Conservation (phyloP, 2,113 vertebrate genomes). For the Hassar affinis region DNA sequence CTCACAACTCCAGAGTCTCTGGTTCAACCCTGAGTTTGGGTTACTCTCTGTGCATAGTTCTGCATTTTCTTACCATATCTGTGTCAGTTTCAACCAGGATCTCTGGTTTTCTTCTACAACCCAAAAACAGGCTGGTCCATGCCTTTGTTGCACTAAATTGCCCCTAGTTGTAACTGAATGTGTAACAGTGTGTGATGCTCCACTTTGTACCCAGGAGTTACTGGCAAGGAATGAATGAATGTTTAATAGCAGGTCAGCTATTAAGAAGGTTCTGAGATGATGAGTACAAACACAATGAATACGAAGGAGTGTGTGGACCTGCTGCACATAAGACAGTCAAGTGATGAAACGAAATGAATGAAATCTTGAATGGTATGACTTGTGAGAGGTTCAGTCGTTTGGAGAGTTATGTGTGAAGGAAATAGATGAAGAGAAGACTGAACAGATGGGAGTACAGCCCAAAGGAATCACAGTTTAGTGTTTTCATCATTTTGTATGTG, state of each 20-base stretch:
- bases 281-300: background rate
- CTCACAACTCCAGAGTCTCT: background rate
- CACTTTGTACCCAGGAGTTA: background rate
- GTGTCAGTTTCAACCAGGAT: background rate
- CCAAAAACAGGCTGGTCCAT: background rate
- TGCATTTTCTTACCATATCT: background rate
- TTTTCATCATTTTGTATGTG: conserved; percentile 40
- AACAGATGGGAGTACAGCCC: conserved; percentile 71
- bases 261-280: background rate
- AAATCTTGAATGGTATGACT: conserved; percentile 29
- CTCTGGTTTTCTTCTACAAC: too few relatives aligned
- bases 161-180: background rate
- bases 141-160: background rate
- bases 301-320: background rate
- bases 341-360: too few relatives aligned
- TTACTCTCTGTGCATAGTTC: background rate
- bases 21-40: background rate
- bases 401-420: conserved; percentile 51
- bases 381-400: conserved; percentile 50
- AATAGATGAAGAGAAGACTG: conserved; percentile 44
- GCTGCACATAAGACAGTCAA: background rate
- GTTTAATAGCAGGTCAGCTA: background rate
- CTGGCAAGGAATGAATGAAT: background rate
- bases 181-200: background rate
- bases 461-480: conserved; percentile 53